Evolutionary conservation across 1,140 invertebrate species (phyloP).

Genomic region (Episyrphus balteatus): DNA sequence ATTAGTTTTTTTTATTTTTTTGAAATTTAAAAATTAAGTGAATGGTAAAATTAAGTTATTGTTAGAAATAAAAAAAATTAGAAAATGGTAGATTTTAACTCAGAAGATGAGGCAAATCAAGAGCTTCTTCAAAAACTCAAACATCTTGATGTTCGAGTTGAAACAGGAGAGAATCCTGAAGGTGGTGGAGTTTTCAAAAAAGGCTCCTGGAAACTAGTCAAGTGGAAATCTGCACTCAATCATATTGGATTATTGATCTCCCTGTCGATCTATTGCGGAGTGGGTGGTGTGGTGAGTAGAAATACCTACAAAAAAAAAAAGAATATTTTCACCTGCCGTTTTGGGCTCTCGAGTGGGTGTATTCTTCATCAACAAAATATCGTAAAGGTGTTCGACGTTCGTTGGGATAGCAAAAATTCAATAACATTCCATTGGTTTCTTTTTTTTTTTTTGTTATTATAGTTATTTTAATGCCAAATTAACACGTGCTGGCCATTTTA

Average conservation of each 20-base stretch:
- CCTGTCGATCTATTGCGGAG: slow-evolving; percentile 58
- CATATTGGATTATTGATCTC: slow-evolving; percentile 58
- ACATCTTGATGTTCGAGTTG: slow-evolving; percentile 27
- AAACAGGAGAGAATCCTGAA: slow-evolving; percentile 13
- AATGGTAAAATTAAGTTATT: too few species aligned
- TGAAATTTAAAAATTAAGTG: too few species aligned
- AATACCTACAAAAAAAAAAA: not conserved
- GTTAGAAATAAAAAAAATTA: slow-evolving; percentile 9
- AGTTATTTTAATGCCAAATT: too few species aligned
- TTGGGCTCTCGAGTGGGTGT: too few species aligned
- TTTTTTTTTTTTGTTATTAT: too few species aligned
- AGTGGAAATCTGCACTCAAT: slow-evolving; percentile 48
- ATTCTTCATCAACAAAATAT: too few species aligned
- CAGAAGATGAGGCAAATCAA: slow-evolving; percentile 29
- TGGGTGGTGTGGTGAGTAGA: slow-evolving; percentile 59
- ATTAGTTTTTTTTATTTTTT: too few species aligned
- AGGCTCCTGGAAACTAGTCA: slow-evolving; percentile 29
- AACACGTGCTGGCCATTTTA: too few species aligned
- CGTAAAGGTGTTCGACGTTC: too few species aligned
- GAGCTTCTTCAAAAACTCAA: slow-evolving; percentile 33
- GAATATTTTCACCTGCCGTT: too few species aligned
- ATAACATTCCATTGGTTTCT: too few species aligned
- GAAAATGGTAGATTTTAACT: slow-evolving; percentile 21
- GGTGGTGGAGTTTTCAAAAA: slow-evolving; percentile 9
- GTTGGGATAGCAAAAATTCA: too few species aligned